Evolutionary conservation across 2,888 invertebrate genomes (phyloP), one percentile per base, ranked within the genome.

Genomic region (Cephus spinipes): DNA sequence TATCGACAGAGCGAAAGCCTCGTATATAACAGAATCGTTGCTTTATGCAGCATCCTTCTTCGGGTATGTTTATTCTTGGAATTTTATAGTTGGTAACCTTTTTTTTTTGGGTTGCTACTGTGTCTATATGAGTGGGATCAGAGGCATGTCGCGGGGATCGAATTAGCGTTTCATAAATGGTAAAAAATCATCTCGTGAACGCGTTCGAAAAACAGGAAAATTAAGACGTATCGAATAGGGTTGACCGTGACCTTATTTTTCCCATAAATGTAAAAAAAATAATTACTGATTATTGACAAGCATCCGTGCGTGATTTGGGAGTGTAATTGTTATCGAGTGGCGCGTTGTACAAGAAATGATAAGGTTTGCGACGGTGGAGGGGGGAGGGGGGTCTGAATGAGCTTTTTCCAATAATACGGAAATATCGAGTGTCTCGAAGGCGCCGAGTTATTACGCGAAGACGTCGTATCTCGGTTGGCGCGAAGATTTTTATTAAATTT

Each of bases 1-100:
- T 84, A 88, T 87, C 87, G 87, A 85, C 83, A 84, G 75, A 80
- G 77, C 76, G 81, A 12, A 36, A 36, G 81, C 79, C 82, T 80
- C 79, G 78, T 80, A 77, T 80, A 76, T 76, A 78, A 73, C 78
- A 76, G 68, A 76, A 74, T 36, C 73, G 32, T 6, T 55, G 55
- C 23, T 23, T 55, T 55, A 55, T 55, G 4, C 55, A 55, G 55
- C 23, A 55, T 55, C 23, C 23, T 55, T 1, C 6, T 23, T 23
- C 15, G 55, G 55, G 15, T 55, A 9, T 55, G 55, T 23, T 55
- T 55, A 9, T 23, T 55, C 9, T 55, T 55, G 23, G 2, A 55
- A 23, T 9, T 55, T 55, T 23, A 55, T 55, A 55, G 23, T 23
- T 55, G 23, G 2, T 23, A 55, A 23, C 9, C 0, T 23, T 40